Evolutionary conservation across 2,888 invertebrate genomes (phyloP).

Genomic region (Oscheius sp.): DNA sequence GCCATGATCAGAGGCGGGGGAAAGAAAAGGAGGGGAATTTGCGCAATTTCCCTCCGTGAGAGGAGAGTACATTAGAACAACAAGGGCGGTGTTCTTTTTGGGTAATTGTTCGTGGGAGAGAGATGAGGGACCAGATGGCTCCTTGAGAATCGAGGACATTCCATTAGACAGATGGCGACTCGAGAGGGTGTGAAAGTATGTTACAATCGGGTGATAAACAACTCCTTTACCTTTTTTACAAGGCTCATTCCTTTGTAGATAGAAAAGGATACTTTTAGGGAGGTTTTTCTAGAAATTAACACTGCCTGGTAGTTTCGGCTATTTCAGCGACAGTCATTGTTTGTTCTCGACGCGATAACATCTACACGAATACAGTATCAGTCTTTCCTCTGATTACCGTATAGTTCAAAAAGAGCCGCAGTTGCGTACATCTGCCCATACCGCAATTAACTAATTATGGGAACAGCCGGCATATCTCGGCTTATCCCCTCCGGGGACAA

Average conservation of each 20-base stretch:
- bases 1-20: not conserved
- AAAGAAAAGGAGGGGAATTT: constrained; percentile 2
- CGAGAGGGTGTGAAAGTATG: constrained; percentile 21
- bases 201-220: no score
- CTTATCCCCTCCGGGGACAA: constrained; percentile 7
- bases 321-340: constrained; percentile 9
- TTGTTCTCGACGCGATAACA: constrained; percentile 23
- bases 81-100: constrained; percentile 24
- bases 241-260: not conserved
- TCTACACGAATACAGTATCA: constrained; percentile 23
- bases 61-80: constrained; percentile 11
- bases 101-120: constrained; percentile 4
- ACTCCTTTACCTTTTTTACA: not conserved
- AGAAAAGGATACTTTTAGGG: not conserved
- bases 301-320: constrained; percentile 10
- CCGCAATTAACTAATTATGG: constrained; percentile 29
- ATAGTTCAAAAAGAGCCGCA: constrained; percentile 24
- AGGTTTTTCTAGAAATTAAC: not conserved
- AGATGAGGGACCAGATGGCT: constrained; percentile 20
- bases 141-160: constrained; percentile 1
- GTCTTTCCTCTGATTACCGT: constrained; percentile 19
- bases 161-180: constrained; percentile 27
- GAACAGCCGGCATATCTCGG: constrained; percentile 11
- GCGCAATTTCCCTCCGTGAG: constrained; percentile 6
- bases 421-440: constrained; percentile 26